Percentiles rank a stretch among this genome's conserved stretches.
Conservation (phyloP, 2,113 vertebrate genomes). For the Reinhardtius hippoglossoides region DNA sequence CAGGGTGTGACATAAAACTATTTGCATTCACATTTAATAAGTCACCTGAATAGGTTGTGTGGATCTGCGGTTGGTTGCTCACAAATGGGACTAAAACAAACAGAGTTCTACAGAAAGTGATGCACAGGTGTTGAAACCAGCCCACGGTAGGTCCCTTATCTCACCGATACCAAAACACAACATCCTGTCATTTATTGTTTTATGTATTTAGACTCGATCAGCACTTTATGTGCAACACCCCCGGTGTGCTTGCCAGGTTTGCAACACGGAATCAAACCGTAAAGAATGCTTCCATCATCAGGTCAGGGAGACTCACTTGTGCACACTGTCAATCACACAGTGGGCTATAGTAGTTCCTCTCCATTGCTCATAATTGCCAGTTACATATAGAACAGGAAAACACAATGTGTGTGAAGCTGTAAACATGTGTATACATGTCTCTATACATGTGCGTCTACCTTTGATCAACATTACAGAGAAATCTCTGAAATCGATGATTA, state of each 20-base stretch:
- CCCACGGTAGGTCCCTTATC: no score
- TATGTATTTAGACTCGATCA: neutral
- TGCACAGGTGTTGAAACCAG: no score
- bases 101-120: no score
- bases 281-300: neutral
- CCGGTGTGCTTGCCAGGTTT: neutral
- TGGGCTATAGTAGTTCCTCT: neutral
- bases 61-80: no score
- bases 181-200: neutral
- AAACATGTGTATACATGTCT: slow-evolving; percentile 11
- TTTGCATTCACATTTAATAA: no score
- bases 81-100: neutral
- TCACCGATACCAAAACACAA: no score
- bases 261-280: neutral
- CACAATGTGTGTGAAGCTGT: neutral
- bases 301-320: neutral
- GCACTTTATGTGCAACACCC: neutral
- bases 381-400: neutral
- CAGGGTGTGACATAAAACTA: no score
- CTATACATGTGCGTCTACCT: neutral
- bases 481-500: neutral
- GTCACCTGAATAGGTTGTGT: no score
- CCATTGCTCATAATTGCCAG: neutral
- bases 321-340: neutral
- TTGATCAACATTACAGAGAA: slow-evolving; percentile 12